Conservation (phyloP, 2,797 vertebrate genomes). For the Poecilia picta region DNA sequence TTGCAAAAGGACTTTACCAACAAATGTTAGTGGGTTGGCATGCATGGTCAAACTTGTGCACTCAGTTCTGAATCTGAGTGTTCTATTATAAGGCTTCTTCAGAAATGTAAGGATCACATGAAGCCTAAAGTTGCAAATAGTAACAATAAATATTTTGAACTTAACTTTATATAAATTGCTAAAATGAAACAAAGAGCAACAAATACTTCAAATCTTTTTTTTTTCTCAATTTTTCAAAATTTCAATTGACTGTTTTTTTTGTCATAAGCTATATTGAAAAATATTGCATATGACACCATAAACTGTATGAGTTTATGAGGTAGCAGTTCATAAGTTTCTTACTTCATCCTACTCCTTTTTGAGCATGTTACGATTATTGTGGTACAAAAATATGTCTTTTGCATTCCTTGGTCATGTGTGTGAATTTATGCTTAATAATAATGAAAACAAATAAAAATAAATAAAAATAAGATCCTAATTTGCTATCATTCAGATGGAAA, state of each 20-base stretch:
- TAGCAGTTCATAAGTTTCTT: no score
- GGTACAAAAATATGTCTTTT: no score
- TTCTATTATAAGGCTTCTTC: neutral
- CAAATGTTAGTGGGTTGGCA: neutral
- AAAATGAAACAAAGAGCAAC: neutral
- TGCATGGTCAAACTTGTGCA: neutral
- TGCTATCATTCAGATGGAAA: neutral
- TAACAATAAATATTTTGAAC: neutral
- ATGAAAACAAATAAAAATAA: no score
- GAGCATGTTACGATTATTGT: no score
- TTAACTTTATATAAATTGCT: neutral
- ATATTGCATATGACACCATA: neutral
- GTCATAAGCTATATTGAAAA: neutral
- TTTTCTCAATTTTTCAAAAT: neutral
- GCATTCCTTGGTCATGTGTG: no score
- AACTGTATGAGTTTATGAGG: no score
- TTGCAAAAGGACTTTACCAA: neutral
- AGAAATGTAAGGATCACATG: neutral
- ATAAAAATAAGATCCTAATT: no score
- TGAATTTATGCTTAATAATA: no score
- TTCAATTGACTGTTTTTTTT: neutral
- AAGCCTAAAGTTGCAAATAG: neutral
- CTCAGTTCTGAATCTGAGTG: neutral
- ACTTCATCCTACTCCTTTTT: neutral
- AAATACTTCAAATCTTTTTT: neutral